Percentiles rank a stretch among this genome's conserved stretches.
These are phyloP conservation scores for Arvicanthis niloticus DNA, from an alignment of 2,113 vertebrate genomes.

Conservation along the genomic window DNA sequence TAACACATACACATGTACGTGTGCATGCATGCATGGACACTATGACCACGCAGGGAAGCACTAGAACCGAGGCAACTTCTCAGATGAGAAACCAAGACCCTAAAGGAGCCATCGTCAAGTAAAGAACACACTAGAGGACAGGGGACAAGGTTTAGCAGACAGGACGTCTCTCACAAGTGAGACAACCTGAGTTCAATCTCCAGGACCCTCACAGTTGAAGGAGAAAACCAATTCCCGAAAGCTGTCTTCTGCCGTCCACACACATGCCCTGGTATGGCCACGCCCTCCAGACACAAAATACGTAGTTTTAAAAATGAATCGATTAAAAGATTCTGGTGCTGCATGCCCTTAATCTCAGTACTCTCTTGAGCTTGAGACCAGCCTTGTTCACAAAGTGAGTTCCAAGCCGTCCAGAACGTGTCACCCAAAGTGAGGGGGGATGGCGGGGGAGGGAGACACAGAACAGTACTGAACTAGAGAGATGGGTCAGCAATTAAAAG, in stretches of 20 bases:
- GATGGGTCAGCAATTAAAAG: background rate
- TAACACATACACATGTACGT: no score
- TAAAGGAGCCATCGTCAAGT: background rate
- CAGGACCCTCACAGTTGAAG: background rate
- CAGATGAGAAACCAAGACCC: background rate
- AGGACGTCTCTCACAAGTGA: background rate
- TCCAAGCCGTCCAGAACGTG: background rate
- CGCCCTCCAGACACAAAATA: background rate
- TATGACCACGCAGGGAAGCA: background rate
- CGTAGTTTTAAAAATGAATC: background rate
- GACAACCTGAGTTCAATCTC: background rate
- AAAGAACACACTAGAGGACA: background rate
- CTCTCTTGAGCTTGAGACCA: background rate
- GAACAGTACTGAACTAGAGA: background rate
- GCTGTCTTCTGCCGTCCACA: background rate
- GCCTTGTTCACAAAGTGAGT: background rate
- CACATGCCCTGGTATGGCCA: background rate
- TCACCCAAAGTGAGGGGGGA: background rate
- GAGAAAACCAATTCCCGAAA: background rate
- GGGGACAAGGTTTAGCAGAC: background rate
- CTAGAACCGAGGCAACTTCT: background rate
- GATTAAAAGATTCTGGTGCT: background rate
- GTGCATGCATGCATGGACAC: background rate
- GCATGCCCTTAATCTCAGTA: background rate
- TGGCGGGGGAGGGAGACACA: background rate